A percentile compares a stretch with the other conserved stretches of the same genome.
Evolutionary conservation across 2,888 invertebrate genomes (phyloP).

Genomic region (Cylloceria caligata): DNA sequence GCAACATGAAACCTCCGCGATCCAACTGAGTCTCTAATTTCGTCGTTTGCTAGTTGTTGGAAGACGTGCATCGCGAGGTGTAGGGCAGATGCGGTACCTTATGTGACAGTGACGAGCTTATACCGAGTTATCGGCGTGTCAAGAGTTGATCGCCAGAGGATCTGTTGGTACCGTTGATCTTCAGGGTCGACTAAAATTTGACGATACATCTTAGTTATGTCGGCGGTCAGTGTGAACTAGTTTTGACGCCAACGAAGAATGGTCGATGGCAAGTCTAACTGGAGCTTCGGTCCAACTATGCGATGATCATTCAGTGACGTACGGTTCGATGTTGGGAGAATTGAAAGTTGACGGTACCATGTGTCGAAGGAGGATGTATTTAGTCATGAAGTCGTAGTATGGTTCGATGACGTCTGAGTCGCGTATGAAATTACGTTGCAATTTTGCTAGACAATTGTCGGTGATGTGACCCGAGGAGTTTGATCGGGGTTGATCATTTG

Average conservation of each 20-base stretch:
- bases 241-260: slow-evolving; percentile 36
- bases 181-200: too few relatives aligned
- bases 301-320: slow-evolving; percentile 56
- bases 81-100: slow-evolving; percentile 70
- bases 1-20: slow-evolving; percentile 45
- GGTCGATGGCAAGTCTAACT: slow-evolving; percentile 27
- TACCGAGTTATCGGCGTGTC: slow-evolving; percentile 30
- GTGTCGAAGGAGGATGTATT: slow-evolving; percentile 56
- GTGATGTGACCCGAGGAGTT: slow-evolving; percentile 69
- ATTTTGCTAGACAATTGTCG: slow-evolving; percentile 70
- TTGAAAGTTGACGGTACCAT: slow-evolving; percentile 47
- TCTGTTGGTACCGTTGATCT: slow-evolving; percentile 67
- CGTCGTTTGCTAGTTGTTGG: too few relatives aligned
- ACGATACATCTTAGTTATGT: slow-evolving; percentile 46
- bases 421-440: slow-evolving; percentile 68
- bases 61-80: slow-evolving; percentile 69
- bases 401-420: slow-evolving; percentile 32
- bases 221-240: slow-evolving; percentile 39
- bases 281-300: slow-evolving; percentile 33
- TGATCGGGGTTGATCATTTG: slow-evolving; percentile 48
- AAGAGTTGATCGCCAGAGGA: slow-evolving; percentile 70
- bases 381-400: slow-evolving; percentile 64
- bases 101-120: slow-evolving; percentile 68
- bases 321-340: slow-evolving; percentile 40
- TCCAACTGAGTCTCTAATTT: slow-evolving; percentile 47